phyloP scores from a whole-genome alignment of 1,140 invertebrate species.

The Ips nitidus region DNA sequence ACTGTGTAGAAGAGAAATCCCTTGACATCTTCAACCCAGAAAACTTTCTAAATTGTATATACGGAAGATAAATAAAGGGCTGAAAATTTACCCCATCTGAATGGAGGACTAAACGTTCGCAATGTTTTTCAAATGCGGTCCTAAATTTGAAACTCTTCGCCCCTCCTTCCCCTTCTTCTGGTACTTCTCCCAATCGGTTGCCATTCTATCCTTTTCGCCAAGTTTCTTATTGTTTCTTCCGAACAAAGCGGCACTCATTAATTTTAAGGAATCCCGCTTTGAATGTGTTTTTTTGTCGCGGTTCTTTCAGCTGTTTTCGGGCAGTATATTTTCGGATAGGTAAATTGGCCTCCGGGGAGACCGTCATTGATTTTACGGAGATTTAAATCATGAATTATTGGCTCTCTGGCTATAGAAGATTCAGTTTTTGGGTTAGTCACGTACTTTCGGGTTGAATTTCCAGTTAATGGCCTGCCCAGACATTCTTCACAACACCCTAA shows the following conservation, averaged over 20 bases:
- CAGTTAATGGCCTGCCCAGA: too few species aligned
- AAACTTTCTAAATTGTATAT: background rate
- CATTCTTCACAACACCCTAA: too few species aligned
- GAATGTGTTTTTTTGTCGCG: slow-evolving; percentile 3
- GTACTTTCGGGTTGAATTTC: too few species aligned
- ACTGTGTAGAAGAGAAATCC: too few species aligned
- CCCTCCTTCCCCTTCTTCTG: too few species aligned
- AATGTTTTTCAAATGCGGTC: slow-evolving; percentile 4
- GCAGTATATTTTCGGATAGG: slow-evolving; percentile 1
- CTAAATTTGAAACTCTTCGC: slow-evolving; percentile 4
- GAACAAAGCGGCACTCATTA: slow-evolving; percentile 6
- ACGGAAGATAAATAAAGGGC: slow-evolving; percentile 1
- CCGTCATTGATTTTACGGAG: slow-evolving; percentile 1
- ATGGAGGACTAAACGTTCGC: slow-evolving; percentile 5
- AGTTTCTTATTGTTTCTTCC: slow-evolving; percentile 10
- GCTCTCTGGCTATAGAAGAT: too few species aligned
- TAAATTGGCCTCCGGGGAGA: background rate
- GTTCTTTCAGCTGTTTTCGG: slow-evolving; percentile 5
- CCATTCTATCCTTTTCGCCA: slow-evolving; percentile 13
- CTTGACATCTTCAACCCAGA: background rate
- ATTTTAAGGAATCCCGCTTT: slow-evolving; percentile 8
- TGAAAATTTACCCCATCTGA: background rate
- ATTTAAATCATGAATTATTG: slow-evolving; percentile 2
- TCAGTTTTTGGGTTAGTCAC: too few species aligned
- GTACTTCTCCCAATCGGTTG: slow-evolving; percentile 8